Percentiles rank a stretch among this genome's conserved stretches.
Evolutionary conservation across 2,888 invertebrate species (phyloP).

Genomic region (Drosophila setosimentum): DNA sequence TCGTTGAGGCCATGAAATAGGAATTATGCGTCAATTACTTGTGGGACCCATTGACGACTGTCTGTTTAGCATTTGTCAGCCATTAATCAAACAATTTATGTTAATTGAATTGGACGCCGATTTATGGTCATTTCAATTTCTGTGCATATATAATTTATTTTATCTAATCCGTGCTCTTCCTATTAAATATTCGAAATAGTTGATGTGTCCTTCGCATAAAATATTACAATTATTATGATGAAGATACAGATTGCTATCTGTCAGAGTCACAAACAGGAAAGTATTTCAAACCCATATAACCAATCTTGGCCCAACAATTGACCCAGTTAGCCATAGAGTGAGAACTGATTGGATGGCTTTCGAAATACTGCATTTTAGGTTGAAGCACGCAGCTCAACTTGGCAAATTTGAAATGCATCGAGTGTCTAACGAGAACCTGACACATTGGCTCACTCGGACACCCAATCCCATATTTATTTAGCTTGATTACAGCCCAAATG

Average conservation of each 20-base stretch:
- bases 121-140: conserved; percentile 68
- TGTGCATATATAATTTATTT: conserved; percentile 1
- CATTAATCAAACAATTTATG: conserved; percentile 80
- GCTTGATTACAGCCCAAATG: conserved; percentile 79
- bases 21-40: conserved; percentile 73
- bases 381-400: conserved; percentile 17
- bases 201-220: background rate
- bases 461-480: conserved; percentile 65
- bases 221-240: conserved; percentile 15
- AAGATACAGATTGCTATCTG: conserved; percentile 24
- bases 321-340: conserved; percentile 55
- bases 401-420: conserved; percentile 53
- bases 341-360: background rate
- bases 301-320: conserved; percentile 56
- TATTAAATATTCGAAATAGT: background rate
- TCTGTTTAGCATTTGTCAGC: conserved; percentile 67
- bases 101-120: conserved; percentile 78
- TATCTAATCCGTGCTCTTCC: background rate
- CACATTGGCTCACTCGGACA: conserved; percentile 41
- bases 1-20: conserved; percentile 37
- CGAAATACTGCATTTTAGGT: conserved; percentile 15
- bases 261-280: conserved; percentile 4
- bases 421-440: conserved; percentile 58
- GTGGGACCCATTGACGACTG: conserved; percentile 30
- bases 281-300: conserved; percentile 11